Evolutionary conservation across 2,888 invertebrate species (phyloP).

Genomic region (Drymonia ruficornis): DNA sequence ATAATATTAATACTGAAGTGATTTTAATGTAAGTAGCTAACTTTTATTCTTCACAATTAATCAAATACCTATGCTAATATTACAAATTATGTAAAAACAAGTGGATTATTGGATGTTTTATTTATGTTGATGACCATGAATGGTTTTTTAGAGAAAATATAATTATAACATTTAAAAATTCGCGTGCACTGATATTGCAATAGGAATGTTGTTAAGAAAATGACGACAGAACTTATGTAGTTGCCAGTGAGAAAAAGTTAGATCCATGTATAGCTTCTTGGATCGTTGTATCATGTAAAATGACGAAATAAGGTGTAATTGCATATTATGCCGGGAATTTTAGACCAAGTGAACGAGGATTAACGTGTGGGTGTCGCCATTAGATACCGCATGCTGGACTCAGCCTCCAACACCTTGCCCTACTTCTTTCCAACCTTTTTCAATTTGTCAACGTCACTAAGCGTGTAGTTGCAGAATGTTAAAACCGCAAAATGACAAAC

Average conservation of each 20-base stretch:
- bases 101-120: too few relatives aligned
- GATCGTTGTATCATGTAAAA: background rate
- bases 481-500: too few relatives aligned
- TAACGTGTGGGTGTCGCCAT: background rate
- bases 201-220: background rate
- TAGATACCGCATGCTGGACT: too few relatives aligned
- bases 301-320: too few relatives aligned
- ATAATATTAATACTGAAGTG: background rate
- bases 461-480: too few relatives aligned
- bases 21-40: background rate
- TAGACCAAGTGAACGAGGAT: constrained; percentile 1
- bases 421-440: too few relatives aligned
- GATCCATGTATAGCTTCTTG: background rate
- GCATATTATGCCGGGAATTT: background rate
- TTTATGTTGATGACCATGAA: too few relatives aligned
- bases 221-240: background rate
- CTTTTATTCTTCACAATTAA: background rate
- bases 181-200: background rate
- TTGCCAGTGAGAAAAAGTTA: background rate
- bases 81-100: too few relatives aligned
- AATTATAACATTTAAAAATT: background rate
- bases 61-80: too few relatives aligned
- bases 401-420: too few relatives aligned
- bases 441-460: too few relatives aligned
- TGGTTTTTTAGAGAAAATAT: too few relatives aligned